These are phyloP conservation scores for Guaruba guarouba DNA, from an alignment of 2,113 vertebrate species.

Conservation along the genomic window DNA sequence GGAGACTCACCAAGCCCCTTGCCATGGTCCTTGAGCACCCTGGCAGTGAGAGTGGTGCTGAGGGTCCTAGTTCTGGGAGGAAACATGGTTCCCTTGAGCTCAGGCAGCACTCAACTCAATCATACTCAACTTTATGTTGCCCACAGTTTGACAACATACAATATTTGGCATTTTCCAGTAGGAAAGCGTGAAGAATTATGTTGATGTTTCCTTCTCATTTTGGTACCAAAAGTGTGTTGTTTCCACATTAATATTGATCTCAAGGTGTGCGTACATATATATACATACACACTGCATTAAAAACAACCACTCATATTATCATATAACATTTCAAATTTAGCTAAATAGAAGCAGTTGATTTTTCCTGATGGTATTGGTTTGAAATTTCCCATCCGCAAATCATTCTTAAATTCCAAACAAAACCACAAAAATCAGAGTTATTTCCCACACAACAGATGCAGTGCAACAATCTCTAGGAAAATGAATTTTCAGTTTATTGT, in stretches of 20 bases:
- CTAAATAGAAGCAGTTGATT: neutral
- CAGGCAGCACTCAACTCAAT: neutral
- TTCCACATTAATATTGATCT: conserved; percentile 18
- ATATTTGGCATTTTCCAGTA: neutral
- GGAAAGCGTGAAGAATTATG: neutral
- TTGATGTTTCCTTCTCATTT: conserved; percentile 5
- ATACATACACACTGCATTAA: neutral
- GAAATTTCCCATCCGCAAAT: conserved; percentile 3
- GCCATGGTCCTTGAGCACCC: neutral
- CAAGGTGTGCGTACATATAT: neutral
- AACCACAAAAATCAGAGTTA: neutral
- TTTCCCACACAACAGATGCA: conserved; percentile 48
- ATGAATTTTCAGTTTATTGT: neutral
- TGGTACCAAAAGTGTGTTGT: neutral
- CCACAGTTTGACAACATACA: neutral
- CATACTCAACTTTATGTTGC: neutral
- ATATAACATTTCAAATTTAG: conserved; percentile 3
- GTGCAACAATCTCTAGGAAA: neutral
- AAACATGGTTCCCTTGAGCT: neutral
- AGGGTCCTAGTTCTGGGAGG: neutral
- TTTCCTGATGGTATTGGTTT: neutral
- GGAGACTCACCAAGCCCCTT: neutral
- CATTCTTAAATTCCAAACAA: conserved; percentile 8
- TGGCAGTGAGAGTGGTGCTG: neutral
- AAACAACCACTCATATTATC: neutral